phyloP scores from a whole-genome alignment of 2,888 invertebrate genomes.

The Lysandra coridon region DNA sequence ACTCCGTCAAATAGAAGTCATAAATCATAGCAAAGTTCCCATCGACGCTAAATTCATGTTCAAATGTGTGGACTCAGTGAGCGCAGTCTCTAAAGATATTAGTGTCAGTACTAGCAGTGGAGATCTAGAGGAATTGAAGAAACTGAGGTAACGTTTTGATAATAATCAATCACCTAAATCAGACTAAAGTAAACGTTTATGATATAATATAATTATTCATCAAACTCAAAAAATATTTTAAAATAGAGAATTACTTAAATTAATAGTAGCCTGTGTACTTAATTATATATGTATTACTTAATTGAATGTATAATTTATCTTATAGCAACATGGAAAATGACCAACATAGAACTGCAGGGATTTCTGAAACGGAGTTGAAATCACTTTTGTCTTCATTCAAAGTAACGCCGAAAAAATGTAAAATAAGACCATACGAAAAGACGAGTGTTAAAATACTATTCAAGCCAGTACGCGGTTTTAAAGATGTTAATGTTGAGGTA shows the following conservation, averaged over 20 bases:
- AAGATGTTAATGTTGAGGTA: constrained; percentile 63
- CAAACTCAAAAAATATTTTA: no score
- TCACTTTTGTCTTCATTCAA: constrained; percentile 67
- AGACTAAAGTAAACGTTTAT: no score
- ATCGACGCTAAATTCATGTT: constrained; percentile 79
- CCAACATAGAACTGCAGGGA: constrained; percentile 57
- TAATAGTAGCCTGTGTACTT: not conserved
- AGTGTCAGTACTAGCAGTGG: constrained; percentile 56
- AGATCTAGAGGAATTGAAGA: constrained; percentile 38
- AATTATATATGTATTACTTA: not conserved
- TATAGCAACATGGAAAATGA: constrained; percentile 62
- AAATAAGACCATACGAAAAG: constrained; percentile 62
- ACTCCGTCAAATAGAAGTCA: constrained; percentile 76
- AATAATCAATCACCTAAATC: no score
- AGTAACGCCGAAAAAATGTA: constrained; percentile 62
- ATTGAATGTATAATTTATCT: constrained; percentile 33
- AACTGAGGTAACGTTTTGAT: not conserved
- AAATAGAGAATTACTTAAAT: no score
- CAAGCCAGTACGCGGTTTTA: constrained; percentile 70
- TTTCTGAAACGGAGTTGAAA: constrained; percentile 60
- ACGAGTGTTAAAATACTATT: constrained; percentile 69
- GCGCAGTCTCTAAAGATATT: constrained; percentile 60
- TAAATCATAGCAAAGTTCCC: constrained; percentile 78
- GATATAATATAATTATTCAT: no score
- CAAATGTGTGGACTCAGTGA: constrained; percentile 64